Conservation (phyloP, 2,888 invertebrate genomes). For the Criorhina ranunculi region DNA sequence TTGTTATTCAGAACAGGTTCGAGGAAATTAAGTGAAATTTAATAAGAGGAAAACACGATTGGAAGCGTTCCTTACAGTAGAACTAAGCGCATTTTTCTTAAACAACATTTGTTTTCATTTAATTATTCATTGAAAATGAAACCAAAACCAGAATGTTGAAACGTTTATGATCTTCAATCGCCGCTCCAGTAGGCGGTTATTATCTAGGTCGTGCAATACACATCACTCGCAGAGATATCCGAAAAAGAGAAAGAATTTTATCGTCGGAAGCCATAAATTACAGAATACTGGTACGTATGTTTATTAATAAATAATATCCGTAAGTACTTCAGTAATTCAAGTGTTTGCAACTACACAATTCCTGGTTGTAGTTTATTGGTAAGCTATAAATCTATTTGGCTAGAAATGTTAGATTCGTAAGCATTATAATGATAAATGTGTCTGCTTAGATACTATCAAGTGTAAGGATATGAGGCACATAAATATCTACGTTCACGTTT, state of each 20-base stretch:
- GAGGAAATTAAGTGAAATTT: too few relatives aligned
- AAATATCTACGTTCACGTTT: not conserved
- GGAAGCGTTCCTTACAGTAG: too few relatives aligned
- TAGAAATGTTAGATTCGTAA: not conserved
- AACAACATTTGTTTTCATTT: too few relatives aligned
- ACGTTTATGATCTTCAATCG: too few relatives aligned
- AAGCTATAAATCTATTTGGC: slow-evolving; percentile 13
- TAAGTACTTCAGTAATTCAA: slow-evolving; percentile 35
- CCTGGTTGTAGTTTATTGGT: slow-evolving; percentile 7
- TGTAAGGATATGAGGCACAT: not conserved
- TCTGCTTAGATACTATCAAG: not conserved
- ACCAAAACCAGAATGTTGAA: not conserved
- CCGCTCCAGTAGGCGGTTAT: not conserved
- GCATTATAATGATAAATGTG: not conserved
- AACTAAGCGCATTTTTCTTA: too few relatives aligned
- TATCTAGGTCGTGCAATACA: slow-evolving; percentile 6
- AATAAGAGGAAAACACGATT: too few relatives aligned
- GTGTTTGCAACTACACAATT: not conserved
- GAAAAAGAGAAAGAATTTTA: slow-evolving; percentile 2
- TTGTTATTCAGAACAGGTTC: too few relatives aligned
- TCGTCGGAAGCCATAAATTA: slow-evolving; percentile 34
- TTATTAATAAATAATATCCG: slow-evolving; percentile 7
- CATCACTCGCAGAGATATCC: not conserved
- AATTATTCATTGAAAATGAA: too few relatives aligned
- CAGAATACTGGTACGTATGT: not conserved